Evolutionary conservation across 2,888 invertebrate genomes (phyloP).

Genomic region (Perithous albicinctus): DNA sequence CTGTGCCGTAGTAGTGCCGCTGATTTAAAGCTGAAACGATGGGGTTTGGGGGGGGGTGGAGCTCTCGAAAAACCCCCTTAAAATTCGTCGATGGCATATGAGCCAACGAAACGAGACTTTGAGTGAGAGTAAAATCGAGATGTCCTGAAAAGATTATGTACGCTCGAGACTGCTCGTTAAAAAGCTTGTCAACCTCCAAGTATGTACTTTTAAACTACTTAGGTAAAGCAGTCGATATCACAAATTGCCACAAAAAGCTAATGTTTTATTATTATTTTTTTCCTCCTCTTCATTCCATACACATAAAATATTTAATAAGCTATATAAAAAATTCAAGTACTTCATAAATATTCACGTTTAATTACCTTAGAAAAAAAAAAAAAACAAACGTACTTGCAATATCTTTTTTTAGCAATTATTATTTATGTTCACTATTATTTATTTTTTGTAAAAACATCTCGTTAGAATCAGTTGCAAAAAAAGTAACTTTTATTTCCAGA

Average conservation of each 20-base stretch:
- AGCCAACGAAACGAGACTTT: slow-evolving; percentile 17
- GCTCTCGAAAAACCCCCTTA: no score
- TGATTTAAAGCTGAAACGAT: slow-evolving; percentile 8
- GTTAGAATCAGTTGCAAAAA: no score
- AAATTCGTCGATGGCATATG: slow-evolving; percentile 25
- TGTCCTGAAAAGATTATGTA: slow-evolving; percentile 8
- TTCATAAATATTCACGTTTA: not conserved
- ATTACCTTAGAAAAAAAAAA: not conserved
- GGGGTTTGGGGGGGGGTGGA: no score
- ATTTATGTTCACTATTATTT: no score
- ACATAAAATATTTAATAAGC: not conserved
- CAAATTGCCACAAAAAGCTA: no score
- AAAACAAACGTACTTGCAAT: not conserved
- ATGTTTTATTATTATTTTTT: no score
- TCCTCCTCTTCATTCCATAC: not conserved
- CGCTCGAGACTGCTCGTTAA: slow-evolving; percentile 4
- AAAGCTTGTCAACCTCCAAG: not conserved
- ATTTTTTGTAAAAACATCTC: no score
- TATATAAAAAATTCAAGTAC: not conserved
- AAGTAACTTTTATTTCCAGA: no score
- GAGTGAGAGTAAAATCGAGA: not conserved
- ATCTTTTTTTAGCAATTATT: not conserved
- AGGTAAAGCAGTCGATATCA: not conserved
- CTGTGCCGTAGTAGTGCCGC: slow-evolving; percentile 25
- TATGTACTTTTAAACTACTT: slow-evolving; percentile 5